A percentile compares a stretch with the other conserved stretches of the same genome.
Evolutionary conservation across 2,888 invertebrate species (phyloP).

Genomic region (Patella pellucida): DNA sequence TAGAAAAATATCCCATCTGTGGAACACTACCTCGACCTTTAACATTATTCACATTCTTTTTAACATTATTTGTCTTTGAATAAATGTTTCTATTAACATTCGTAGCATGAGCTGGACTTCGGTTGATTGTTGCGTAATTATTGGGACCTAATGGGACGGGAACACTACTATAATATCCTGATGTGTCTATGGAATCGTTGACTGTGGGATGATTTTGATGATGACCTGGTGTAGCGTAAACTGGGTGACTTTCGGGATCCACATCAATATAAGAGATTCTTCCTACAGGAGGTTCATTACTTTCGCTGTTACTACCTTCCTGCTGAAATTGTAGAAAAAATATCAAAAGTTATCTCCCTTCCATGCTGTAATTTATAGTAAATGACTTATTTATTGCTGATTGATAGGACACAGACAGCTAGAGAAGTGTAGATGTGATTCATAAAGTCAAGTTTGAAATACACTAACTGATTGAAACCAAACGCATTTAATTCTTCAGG

Average conservation of each 20-base stretch:
- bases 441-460: no score
- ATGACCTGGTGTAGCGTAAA: conserved; percentile 47
- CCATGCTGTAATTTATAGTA: conserved; percentile 15
- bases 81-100: conserved; percentile 33
- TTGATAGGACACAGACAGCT: not conserved
- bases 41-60: conserved; percentile 19
- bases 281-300: conserved; percentile 42
- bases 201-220: conserved; percentile 37
- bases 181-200: conserved; percentile 34
- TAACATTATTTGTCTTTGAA: conserved; percentile 8
- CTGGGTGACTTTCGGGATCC: conserved; percentile 37
- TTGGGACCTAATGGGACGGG: conserved; percentile 45
- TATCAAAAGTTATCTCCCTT: not conserved
- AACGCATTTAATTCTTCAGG: no score
- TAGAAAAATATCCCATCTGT: conserved; percentile 57
- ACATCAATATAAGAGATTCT: conserved; percentile 59
- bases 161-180: conserved; percentile 59
- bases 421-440: no score
- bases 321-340: conserved; percentile 36
- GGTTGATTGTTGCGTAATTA: conserved; percentile 27
- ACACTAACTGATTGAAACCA: no score
- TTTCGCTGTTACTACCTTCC: conserved; percentile 33
- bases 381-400: not conserved
- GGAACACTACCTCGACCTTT: conserved; percentile 18
- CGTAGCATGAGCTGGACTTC: conserved; percentile 6